Evolutionary conservation across 2,113 vertebrate species (phyloP).

Genomic region (Carassius carassius): DNA sequence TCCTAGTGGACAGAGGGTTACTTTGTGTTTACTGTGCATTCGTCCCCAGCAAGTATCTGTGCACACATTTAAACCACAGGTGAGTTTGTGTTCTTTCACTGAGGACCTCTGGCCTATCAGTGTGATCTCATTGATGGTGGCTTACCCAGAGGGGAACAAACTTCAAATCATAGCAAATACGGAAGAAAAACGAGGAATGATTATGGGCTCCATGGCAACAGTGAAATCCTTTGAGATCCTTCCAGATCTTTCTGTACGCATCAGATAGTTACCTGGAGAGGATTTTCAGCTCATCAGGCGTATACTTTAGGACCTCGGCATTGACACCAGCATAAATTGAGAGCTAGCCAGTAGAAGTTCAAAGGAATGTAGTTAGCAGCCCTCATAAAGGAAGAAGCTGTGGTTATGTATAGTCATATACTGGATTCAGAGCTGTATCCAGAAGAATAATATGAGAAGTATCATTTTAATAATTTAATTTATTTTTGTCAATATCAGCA

Average conservation of each 20-base stretch:
- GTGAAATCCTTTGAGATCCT: constrained; percentile 33
- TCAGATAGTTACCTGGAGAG: constrained; percentile 34
- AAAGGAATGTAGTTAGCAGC: constrained; percentile 20
- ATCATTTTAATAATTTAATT: too few relatives aligned
- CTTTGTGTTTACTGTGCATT: neutral
- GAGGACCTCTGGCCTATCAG: neutral
- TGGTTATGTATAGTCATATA: neutral
- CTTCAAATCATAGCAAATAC: constrained; percentile 23
- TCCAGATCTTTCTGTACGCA: constrained; percentile 24
- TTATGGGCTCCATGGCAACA: constrained; percentile 37
- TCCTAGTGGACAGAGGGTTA: neutral
- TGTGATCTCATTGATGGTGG: neutral
- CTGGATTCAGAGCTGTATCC: neutral
- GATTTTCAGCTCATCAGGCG: constrained; percentile 1
- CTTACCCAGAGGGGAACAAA: constrained; percentile 16
- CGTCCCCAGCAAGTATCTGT: constrained; percentile 8
- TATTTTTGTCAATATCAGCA: too few relatives aligned
- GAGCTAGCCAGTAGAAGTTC: constrained; percentile 26
- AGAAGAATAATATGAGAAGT: neutral
- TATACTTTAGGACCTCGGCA: constrained; percentile 10
- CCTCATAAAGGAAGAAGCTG: constrained; percentile 1
- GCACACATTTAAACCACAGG: neutral
- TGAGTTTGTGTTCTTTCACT: neutral
- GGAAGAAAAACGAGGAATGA: constrained; percentile 25
- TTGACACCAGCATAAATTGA: constrained; percentile 17